These are phyloP conservation scores for Oscheius sp. DNA, from an alignment of 1,140 invertebrate species.

Conservation along the genomic window DNA sequence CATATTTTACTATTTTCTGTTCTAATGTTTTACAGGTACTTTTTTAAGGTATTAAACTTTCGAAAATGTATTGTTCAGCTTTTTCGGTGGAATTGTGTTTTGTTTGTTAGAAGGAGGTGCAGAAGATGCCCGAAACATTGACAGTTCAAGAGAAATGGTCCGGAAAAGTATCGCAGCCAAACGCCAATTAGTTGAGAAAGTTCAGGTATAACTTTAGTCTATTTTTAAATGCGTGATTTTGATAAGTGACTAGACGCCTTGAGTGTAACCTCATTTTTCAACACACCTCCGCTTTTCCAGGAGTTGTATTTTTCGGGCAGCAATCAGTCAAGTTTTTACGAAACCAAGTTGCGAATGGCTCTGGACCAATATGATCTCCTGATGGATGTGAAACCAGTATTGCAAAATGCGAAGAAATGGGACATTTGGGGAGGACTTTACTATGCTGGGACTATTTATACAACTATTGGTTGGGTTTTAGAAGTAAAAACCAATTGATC, in stretches of 20 bases:
- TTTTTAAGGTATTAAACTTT: conserved; percentile 5
- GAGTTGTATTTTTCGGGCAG: neutral
- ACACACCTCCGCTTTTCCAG: neutral
- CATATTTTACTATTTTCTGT: conserved; percentile 30
- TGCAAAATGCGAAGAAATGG: conserved; percentile 35
- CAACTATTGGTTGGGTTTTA: conserved; percentile 35
- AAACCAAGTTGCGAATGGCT: conserved; percentile 20
- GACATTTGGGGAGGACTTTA: conserved; percentile 38
- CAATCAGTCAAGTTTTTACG: conserved; percentile 1
- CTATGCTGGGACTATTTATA: conserved; percentile 43
- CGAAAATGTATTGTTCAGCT: conserved; percentile 18
- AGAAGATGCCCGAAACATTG: conserved; percentile 15
- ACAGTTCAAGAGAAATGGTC: conserved; percentile 12
- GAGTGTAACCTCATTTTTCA: neutral
- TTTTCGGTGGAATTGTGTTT: conserved; percentile 35
- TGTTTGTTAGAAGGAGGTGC: conserved; percentile 25
- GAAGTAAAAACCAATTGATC: neutral
- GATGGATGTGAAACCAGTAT: conserved; percentile 25
- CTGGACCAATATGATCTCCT: conserved; percentile 34
- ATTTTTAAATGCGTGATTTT: neutral
- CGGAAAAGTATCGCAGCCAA: conserved; percentile 19
- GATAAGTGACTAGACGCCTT: neutral
- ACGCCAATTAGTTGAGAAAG: conserved; percentile 7
- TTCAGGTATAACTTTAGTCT: conserved; percentile 6
- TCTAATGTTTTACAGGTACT: conserved; percentile 24